A percentile compares a stretch with the other conserved stretches of the same genome.
Evolutionary conservation across 2,888 invertebrate genomes (phyloP).

Genomic region (Clunio marinus): DNA sequence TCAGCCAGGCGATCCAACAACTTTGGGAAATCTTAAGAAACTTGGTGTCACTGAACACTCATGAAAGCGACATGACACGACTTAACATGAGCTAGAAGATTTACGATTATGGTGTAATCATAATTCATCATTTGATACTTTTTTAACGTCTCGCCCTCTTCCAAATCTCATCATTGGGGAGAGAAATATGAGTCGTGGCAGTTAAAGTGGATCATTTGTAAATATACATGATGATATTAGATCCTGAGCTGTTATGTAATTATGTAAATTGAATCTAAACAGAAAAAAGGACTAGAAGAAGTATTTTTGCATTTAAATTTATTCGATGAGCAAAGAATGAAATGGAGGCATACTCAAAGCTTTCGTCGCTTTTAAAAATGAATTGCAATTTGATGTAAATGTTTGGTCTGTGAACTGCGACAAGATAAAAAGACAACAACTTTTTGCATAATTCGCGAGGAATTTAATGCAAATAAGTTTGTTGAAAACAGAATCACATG

Average conservation of each 20-base stretch:
- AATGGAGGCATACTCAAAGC: not conserved
- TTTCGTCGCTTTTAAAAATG: not conserved
- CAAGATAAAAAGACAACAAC: too few species aligned
- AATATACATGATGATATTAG: not conserved
- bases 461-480: too few species aligned
- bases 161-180: not conserved
- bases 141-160: not conserved
- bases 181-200: not conserved
- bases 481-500: too few species aligned
- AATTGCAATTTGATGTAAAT: not conserved
- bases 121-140: slow-evolving; percentile 20
- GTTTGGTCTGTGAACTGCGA: too few species aligned
- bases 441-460: too few species aligned
- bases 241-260: slow-evolving; percentile 4
- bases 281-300: not conserved
- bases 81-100: slow-evolving; percentile 5
- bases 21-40: slow-evolving; percentile 83
- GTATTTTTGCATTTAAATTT: slow-evolving; percentile 18
- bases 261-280: slow-evolving; percentile 22
- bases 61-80: slow-evolving; percentile 15
- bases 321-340: not conserved
- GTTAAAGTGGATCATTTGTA: slow-evolving; percentile 17
- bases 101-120: slow-evolving; percentile 19
- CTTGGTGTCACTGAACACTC: slow-evolving; percentile 47
- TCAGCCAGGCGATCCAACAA: slow-evolving; percentile 84